phyloP scores from a whole-genome alignment of 2,113 vertebrate genomes.

The Silurus meridionalis region DNA sequence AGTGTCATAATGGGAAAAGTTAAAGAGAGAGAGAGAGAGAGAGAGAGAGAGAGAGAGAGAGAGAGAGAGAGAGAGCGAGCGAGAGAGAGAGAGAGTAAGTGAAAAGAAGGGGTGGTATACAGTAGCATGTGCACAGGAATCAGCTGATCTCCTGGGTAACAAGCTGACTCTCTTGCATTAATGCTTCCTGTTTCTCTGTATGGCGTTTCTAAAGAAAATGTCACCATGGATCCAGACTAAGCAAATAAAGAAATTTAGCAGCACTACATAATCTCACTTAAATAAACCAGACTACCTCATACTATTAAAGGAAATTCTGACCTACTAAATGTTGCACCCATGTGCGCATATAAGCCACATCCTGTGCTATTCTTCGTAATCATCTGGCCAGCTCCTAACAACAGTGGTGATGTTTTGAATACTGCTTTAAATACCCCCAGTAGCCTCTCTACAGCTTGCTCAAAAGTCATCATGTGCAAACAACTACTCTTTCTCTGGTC shows the following conservation, averaged over 20 bases:
- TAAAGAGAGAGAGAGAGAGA: not conserved
- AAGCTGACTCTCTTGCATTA: conserved; percentile 9
- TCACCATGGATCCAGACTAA: conserved; percentile 22
- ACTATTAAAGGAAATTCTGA: not conserved
- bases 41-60: conserved; percentile 21
- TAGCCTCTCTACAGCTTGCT: not conserved
- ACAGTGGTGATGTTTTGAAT: not conserved
- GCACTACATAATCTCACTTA: not conserved
- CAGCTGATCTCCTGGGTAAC: conserved; percentile 50
- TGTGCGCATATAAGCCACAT: not conserved
- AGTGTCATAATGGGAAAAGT: conserved; percentile 12
- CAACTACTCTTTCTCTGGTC: not conserved
- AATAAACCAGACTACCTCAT: not conserved
- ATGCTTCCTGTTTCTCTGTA: conserved; percentile 45
- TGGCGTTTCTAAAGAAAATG: conserved; percentile 33
- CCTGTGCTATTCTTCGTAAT: conserved; percentile 25
- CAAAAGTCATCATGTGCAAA: not conserved
- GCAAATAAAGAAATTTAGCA: conserved; percentile 18
- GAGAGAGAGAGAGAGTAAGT: conserved; percentile 14
- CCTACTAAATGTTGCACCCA: not conserved
- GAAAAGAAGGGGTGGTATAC: conserved; percentile 2
- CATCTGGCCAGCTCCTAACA: not conserved
- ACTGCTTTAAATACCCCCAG: not conserved
- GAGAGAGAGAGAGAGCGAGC: conserved; percentile 27
- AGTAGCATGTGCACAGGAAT: conserved; percentile 41